These are phyloP conservation scores for Scolopax mira DNA, from an alignment of 2,113 vertebrate genomes.

Conservation along the genomic window DNA sequence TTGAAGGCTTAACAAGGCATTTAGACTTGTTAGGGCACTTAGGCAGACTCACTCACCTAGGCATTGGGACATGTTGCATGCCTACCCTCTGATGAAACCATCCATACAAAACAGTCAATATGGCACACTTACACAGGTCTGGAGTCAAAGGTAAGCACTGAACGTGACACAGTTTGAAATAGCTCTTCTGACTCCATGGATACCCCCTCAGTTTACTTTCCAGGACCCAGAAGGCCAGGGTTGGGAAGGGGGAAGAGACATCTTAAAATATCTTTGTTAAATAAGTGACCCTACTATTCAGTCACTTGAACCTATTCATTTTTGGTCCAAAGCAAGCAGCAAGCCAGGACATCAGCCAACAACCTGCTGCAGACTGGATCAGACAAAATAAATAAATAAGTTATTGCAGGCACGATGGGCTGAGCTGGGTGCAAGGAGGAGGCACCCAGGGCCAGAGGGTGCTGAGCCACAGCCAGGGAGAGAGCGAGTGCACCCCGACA, in stretches of 20 bases:
- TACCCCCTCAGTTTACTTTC: neutral
- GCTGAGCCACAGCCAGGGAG: rapidly evolving
- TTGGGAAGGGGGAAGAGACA: too few relatives aligned
- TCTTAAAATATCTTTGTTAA: neutral
- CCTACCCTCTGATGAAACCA: neutral
- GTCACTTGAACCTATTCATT: neutral
- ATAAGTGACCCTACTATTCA: neutral
- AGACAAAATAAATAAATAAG: too few relatives aligned
- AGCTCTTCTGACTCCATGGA: neutral
- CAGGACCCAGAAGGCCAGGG: neutral
- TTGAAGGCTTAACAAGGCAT: neutral
- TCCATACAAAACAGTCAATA: neutral
- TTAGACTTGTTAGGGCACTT: neutral
- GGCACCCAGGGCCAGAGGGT: neutral
- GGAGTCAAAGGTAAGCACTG: neutral
- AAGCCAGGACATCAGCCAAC: neutral
- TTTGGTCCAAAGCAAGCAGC: neutral
- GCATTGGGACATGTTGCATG: rapidly evolving
- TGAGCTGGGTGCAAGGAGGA: neutral
- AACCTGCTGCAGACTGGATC: too few relatives aligned
- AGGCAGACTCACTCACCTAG: too few relatives aligned
- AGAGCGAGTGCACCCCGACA: rapidly evolving
- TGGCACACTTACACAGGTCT: neutral
- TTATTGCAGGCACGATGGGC: rapidly evolving
- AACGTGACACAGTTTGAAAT: neutral